Conservation (phyloP, 2,888 invertebrate species). For the Zonitis immaculata region DNA sequence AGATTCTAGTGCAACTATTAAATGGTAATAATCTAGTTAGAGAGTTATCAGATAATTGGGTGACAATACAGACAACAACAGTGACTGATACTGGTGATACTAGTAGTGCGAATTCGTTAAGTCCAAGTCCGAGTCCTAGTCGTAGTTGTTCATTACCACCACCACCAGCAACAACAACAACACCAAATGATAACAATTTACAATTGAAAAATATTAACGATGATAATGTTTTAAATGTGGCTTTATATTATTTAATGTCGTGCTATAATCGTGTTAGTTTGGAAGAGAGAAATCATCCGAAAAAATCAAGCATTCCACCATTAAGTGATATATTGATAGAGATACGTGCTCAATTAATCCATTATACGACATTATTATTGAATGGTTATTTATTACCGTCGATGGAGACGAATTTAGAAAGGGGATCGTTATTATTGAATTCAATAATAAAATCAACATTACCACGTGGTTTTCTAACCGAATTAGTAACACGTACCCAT, state of each 20-base stretch:
- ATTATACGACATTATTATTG: slow-evolving; percentile 56
- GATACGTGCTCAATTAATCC: slow-evolving; percentile 54
- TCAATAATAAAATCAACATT: slow-evolving; percentile 66
- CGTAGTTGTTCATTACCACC: slow-evolving; percentile 37
- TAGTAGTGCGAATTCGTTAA: slow-evolving; percentile 41
- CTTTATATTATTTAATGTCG: slow-evolving; percentile 54
- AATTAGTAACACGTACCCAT: slow-evolving; percentile 49
- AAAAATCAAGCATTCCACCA: slow-evolving; percentile 70
- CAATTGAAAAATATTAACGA: too few relatives aligned
- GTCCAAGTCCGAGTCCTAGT: slow-evolving; percentile 46
- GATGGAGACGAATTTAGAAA: too few relatives aligned
- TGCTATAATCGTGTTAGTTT: slow-evolving; percentile 66
- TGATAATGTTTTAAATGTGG: slow-evolving; percentile 33
- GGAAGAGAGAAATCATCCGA: slow-evolving; percentile 72
- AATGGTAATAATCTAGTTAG: slow-evolving; percentile 44
- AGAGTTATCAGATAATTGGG: slow-evolving; percentile 24
- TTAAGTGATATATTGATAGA: slow-evolving; percentile 62
- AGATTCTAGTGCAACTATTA: slow-evolving; percentile 50
- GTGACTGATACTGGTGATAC: slow-evolving; percentile 40
- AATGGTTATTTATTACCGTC: slow-evolving; percentile 53
- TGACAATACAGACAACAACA: slow-evolving; percentile 26
- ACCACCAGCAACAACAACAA: too few relatives aligned
- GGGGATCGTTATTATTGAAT: slow-evolving; percentile 60
- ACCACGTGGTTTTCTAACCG: slow-evolving; percentile 70
- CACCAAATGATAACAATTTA: too few relatives aligned